Evolutionary conservation across 2,797 vertebrate genomes (phyloP).

Genomic region (Mallotus villosus): DNA sequence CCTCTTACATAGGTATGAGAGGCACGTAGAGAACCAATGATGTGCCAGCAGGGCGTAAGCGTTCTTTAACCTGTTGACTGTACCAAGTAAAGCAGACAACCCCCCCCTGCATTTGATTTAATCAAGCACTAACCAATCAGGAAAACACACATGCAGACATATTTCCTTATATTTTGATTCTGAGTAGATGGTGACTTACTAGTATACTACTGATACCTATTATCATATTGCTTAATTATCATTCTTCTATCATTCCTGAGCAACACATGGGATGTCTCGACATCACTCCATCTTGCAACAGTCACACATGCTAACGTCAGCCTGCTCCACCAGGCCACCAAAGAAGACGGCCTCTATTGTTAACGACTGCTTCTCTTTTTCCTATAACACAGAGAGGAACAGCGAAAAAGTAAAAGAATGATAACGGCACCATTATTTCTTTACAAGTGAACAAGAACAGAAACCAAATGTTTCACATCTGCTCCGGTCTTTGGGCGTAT

Average conservation of each 20-base stretch:
- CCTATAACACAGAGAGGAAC: constrained; percentile 58
- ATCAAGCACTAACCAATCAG: constrained; percentile 15
- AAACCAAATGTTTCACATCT: constrained; percentile 97
- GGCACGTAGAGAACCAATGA: constrained; percentile 62
- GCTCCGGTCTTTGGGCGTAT: constrained; percentile 76
- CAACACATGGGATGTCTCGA: neutral
- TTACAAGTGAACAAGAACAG: constrained; percentile 92
- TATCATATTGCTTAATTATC: neutral
- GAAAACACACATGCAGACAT: neutral
- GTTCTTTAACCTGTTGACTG: constrained; percentile 21
- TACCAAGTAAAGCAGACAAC: no score
- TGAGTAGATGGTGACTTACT: no score
- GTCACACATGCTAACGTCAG: constrained; percentile 5
- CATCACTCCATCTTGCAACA: constrained; percentile 4
- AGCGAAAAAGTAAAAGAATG: constrained; percentile 60
- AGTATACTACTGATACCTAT: neutral
- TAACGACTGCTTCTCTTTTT: constrained; percentile 46
- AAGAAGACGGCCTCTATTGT: constrained; percentile 72
- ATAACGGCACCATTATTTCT: constrained; percentile 86
- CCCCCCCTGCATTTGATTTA: neutral
- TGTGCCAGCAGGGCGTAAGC: constrained; percentile 41
- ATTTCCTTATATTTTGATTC: neutral
- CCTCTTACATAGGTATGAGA: constrained; percentile 8
- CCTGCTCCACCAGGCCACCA: constrained; percentile 74
- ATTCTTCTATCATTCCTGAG: neutral